Evolutionary conservation across 2,113 vertebrate species (phyloP).

Genomic region (Alces alces): DNA sequence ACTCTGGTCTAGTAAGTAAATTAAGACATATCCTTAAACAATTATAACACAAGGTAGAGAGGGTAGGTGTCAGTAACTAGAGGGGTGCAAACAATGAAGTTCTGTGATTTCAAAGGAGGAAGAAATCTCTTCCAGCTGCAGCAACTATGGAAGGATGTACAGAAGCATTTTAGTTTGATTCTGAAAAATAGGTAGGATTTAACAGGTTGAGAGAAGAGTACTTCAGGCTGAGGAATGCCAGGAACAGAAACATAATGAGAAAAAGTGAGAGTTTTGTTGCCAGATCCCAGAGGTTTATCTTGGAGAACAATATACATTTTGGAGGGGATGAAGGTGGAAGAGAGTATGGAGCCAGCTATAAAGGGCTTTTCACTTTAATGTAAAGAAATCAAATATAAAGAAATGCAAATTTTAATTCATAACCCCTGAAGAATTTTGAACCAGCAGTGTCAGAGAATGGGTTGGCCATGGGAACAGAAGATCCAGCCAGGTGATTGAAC

Average conservation of each 20-base stretch:
- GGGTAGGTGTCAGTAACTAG: no score
- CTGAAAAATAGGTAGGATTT: not conserved
- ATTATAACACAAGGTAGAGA: not conserved
- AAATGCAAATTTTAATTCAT: not conserved
- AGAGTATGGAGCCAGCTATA: not conserved
- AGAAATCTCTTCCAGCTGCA: not conserved
- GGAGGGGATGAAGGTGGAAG: no score
- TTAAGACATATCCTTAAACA: not conserved
- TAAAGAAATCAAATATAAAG: not conserved
- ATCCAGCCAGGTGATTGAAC: no score
- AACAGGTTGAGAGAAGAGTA: not conserved
- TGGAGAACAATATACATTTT: not conserved
- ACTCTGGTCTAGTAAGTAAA: not conserved
- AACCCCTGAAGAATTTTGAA: not conserved
- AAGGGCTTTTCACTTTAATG: not conserved
- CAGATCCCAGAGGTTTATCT: not conserved
- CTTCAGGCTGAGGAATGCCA: not conserved
- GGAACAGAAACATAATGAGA: not conserved
- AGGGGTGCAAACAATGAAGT: not conserved
- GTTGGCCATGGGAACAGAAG: not conserved
- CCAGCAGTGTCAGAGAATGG: not conserved
- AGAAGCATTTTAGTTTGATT: not conserved
- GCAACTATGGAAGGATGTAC: not conserved
- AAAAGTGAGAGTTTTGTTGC: not conserved
- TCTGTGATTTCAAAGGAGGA: not conserved